These are phyloP conservation scores for Dromaius novaehollandiae DNA, from an alignment of 2,113 vertebrate species.

Conservation along the genomic window DNA sequence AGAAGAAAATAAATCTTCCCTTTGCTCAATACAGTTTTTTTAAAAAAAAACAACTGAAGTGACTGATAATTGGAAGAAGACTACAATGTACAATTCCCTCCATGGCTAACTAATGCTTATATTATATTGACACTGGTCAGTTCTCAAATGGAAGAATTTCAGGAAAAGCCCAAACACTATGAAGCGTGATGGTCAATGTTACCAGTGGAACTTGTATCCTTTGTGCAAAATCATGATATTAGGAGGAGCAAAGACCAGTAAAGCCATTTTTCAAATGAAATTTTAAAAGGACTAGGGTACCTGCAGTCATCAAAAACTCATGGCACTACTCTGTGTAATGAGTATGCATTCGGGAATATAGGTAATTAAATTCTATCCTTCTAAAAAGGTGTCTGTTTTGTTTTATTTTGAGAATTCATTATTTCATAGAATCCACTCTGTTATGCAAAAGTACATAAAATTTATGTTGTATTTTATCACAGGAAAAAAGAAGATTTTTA, in stretches of 20 bases:
- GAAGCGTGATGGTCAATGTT: neutral
- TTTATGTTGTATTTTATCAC: neutral
- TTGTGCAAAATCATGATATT: neutral
- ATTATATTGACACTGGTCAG: neutral
- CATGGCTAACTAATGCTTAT: neutral
- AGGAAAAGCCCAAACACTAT: neutral
- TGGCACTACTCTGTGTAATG: neutral
- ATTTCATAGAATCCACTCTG: neutral
- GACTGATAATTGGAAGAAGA: neutral
- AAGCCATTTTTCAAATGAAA: neutral
- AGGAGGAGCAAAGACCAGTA: neutral
- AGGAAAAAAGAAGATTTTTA: neutral
- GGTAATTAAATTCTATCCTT: neutral
- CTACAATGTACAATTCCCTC: neutral
- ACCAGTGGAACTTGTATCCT: neutral
- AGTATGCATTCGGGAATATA: neutral
- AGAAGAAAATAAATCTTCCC: neutral
- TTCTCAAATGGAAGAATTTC: neutral
- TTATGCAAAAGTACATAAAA: neutral
- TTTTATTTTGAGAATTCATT: neutral
- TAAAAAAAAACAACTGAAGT: neutral
- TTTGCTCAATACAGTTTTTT: neutral
- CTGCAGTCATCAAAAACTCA: neutral
- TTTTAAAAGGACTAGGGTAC: neutral
- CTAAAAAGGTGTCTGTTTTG: neutral